A percentile compares a stretch with the other conserved stretches of the same genome.
These are phyloP conservation scores for Vanessa cardui DNA, from an alignment of 2,888 invertebrate genomes.

Conservation along the genomic window DNA sequence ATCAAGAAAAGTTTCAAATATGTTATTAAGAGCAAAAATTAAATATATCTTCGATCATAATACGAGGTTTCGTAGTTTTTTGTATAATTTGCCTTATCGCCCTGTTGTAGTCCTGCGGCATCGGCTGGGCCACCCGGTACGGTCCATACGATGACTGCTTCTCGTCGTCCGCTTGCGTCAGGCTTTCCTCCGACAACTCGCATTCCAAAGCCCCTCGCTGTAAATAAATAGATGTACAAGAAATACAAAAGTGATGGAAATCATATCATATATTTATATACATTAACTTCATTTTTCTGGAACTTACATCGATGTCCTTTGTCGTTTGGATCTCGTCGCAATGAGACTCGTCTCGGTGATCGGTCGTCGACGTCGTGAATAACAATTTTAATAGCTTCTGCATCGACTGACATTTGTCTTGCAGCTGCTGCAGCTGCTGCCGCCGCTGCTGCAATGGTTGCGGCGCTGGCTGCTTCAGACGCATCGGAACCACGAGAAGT, in stretches of 20 bases:
- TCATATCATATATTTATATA: neutral
- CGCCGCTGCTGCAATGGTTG: conserved; percentile 63
- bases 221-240: neutral
- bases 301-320: conserved; percentile 93
- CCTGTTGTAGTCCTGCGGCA: conserved; percentile 93
- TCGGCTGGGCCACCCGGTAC: conserved; percentile 96
- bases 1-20: too few relatives aligned
- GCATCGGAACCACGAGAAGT: conserved; percentile 65
- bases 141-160: conserved; percentile 96
- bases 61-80: too few relatives aligned
- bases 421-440: conserved; percentile 85
- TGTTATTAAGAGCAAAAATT: too few relatives aligned
- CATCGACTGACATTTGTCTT: conserved; percentile 93
- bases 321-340: conserved; percentile 90
- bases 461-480: conserved; percentile 63
- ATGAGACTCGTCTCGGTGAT: conserved; percentile 88
- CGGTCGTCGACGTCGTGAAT: conserved; percentile 95
- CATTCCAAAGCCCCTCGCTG: conserved; percentile 96
- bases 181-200: conserved; percentile 96
- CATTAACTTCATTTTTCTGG: conserved; percentile 18
- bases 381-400: conserved; percentile 95
- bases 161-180: conserved; percentile 91
- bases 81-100: conserved; percentile 87
- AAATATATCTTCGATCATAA: too few relatives aligned
- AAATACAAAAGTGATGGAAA: too few relatives aligned